Percentiles rank a stretch among this genome's conserved stretches.
phyloP scores from a whole-genome alignment of 2,888 invertebrate species.

The Nomada lathburiana region DNA sequence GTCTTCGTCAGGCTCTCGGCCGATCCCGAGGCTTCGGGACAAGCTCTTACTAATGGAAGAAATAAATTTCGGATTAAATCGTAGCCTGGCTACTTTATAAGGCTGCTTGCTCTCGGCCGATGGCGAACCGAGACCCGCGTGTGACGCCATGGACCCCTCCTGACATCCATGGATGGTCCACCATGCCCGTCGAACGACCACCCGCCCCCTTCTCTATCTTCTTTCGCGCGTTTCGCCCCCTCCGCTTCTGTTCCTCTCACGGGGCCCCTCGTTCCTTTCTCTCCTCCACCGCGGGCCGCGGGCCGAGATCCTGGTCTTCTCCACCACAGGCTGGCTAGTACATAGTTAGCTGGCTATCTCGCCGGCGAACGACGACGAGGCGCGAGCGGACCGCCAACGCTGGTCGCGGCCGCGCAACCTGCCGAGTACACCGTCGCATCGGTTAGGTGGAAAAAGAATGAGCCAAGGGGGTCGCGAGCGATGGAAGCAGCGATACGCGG shows the following conservation, averaged over 20 bases:
- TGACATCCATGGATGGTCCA: constrained; percentile 73
- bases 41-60: constrained; percentile 85
- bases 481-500: background rate
- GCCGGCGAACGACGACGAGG: background rate
- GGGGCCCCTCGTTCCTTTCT: background rate
- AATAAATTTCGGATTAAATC: constrained; percentile 85
- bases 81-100: constrained; percentile 84
- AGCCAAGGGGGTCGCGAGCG: constrained; percentile 10
- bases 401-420: background rate
- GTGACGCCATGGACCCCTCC: constrained; percentile 77
- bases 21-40: constrained; percentile 80
- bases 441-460: constrained; percentile 40
- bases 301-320: constrained; percentile 11
- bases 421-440: background rate
- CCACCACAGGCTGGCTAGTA: background rate
- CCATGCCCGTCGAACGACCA: constrained; percentile 67
- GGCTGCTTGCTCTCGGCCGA: constrained; percentile 79
- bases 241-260: constrained; percentile 19
- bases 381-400: background rate
- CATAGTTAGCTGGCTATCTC: background rate
- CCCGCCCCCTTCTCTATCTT: constrained; percentile 58
- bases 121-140: constrained; percentile 74
- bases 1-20: constrained; percentile 82
- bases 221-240: constrained; percentile 18
- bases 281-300: constrained; percentile 13